phyloP scores from a whole-genome alignment of 1,140 invertebrate species.

The Ylistrum balloti region DNA sequence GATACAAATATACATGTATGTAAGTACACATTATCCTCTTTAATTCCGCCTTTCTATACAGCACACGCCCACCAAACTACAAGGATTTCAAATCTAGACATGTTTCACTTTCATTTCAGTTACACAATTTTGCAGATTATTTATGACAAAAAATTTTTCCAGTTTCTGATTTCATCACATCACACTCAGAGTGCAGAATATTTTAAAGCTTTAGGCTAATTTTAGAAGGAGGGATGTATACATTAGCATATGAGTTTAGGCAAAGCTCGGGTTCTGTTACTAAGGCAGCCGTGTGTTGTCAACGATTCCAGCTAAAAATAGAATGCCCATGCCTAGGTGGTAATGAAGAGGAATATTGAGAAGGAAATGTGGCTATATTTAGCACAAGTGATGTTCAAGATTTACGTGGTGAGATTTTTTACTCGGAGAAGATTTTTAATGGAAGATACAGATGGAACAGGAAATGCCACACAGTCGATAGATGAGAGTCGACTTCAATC shows the following conservation, averaged over 20 bases:
- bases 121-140: not conserved
- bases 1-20: not conserved
- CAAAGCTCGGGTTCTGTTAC: not conserved
- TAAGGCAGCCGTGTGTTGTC: conserved; percentile 6
- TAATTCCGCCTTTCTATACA: not conserved
- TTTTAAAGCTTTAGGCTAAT: not conserved
- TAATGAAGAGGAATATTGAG: not conserved
- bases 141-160: not conserved
- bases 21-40: not conserved
- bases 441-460: too few species aligned
- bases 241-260: not conserved
- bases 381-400: conserved; percentile 6
- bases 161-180: not conserved
- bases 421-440: too few species aligned
- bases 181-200: not conserved
- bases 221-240: not conserved
- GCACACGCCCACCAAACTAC: not conserved
- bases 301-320: conserved; percentile 1
- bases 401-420: not conserved
- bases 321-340: not conserved
- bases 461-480: too few species aligned
- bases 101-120: not conserved
- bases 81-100: not conserved
- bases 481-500: too few species aligned
- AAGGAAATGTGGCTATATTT: not conserved